These are phyloP conservation scores for Drosophila tropicalis DNA, from an alignment of 1,140 invertebrate genomes.

Conservation along the genomic window DNA sequence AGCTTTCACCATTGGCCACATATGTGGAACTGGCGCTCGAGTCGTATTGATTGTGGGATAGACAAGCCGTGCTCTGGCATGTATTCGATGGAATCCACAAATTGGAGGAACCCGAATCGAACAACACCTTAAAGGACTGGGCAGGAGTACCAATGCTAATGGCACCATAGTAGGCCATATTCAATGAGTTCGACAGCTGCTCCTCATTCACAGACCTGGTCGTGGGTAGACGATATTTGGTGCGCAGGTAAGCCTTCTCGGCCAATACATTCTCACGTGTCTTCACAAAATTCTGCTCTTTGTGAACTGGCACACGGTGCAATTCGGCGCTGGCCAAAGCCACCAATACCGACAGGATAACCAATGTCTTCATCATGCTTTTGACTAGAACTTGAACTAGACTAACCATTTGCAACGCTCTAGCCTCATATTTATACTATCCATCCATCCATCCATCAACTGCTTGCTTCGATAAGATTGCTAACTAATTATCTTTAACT, in stretches of 20 bases:
- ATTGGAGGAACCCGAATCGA: constrained; percentile 99
- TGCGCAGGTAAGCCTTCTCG: constrained; percentile 54
- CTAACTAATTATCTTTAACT: constrained; percentile 20
- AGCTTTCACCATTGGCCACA: constrained; percentile 92
- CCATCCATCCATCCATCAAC: constrained; percentile 13
- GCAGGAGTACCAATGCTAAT: constrained; percentile 96
- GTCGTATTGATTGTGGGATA: constrained; percentile 92
- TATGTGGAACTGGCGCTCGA: constrained; percentile 92
- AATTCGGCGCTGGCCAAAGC: constrained; percentile 68
- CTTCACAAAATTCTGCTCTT: constrained; percentile 69
- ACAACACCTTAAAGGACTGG: constrained; percentile 96
- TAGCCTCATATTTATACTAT: constrained; percentile 58
- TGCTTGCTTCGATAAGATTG: constrained; percentile 27
- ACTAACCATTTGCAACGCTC: constrained; percentile 44
- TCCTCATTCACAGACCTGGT: constrained; percentile 43
- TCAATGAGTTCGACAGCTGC: constrained; percentile 92
- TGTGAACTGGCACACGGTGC: constrained; percentile 61
- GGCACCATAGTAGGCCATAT: constrained; percentile 98
- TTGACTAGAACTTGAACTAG: constrained; percentile 40
- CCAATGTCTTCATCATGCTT: constrained; percentile 58
- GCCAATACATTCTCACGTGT: constrained; percentile 60
- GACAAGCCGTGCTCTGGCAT: constrained; percentile 93
- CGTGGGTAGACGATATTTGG: constrained; percentile 55
- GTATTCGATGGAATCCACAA: constrained; percentile 99
- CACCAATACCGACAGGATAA: constrained; percentile 52